These are phyloP conservation scores for Manduca sexta DNA, from an alignment of 1,140 invertebrate genomes.

Conservation along the genomic window DNA sequence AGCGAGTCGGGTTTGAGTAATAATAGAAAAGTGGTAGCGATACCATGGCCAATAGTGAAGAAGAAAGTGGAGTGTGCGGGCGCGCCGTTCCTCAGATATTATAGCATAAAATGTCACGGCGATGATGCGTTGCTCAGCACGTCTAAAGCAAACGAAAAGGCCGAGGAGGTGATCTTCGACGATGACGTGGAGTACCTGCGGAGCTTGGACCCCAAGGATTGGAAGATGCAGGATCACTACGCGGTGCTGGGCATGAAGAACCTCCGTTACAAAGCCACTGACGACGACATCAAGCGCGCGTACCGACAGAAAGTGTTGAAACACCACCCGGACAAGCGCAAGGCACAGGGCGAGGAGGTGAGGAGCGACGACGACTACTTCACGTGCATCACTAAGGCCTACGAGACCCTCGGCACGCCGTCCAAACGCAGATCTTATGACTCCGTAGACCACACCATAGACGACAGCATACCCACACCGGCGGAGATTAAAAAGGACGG, in stretches of 20 bases:
- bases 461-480: constrained; percentile 87
- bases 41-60: constrained; percentile 46
- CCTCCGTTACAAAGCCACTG: constrained; percentile 84
- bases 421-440: constrained; percentile 92
- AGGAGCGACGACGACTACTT: constrained; percentile 95
- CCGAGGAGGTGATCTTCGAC: constrained; percentile 78
- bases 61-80: constrained; percentile 64
- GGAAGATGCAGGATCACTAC: constrained; percentile 99
- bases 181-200: constrained; percentile 90
- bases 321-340: constrained; percentile 98
- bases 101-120: constrained; percentile 64
- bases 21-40: constrained; percentile 37
- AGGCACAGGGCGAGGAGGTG: constrained; percentile 89
- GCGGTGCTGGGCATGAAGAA: constrained; percentile 91
- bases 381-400: constrained; percentile 98
- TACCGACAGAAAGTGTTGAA: constrained; percentile 94
- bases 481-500: constrained; percentile 84
- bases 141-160: constrained; percentile 72
- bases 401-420: constrained; percentile 83
- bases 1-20: constrained; percentile 38
- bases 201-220: constrained; percentile 95
- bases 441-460: constrained; percentile 96
- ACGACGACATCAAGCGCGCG: constrained; percentile 94
- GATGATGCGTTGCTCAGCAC: constrained; percentile 52
- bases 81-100: constrained; percentile 55